Evolutionary conservation across 2,113 vertebrate species (phyloP), one percentile per base, ranked within the genome.

Genomic region (Erpornis zantholeuca): DNA sequence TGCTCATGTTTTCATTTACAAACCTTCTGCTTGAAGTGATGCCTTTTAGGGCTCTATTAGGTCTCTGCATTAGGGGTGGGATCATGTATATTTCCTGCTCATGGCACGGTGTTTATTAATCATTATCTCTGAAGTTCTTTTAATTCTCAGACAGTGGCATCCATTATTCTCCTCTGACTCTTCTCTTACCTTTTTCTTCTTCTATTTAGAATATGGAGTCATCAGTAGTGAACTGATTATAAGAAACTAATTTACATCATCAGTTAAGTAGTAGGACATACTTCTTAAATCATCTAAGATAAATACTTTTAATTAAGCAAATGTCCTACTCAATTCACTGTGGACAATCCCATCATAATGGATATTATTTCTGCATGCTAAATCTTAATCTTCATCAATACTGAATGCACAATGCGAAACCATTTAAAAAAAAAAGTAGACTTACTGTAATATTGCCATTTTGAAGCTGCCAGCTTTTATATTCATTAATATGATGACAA

Each of bases 301-400:
- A 95, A 96, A 96, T 93, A 92, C 71, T 90, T 95, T 95, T 93
- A 96, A 96, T 96, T 96, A 96, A 94, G 60, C 44, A 88, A 92
- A 86, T 81, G 85, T 90, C 92, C 68, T 70, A 80, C 79, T 83
- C 68, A 73, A 59, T 90, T 96, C 36, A 4, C 82, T 86, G 68
- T 68, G 68, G 88, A 94, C 94, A 92, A 38, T 71, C 47, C 73
- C 49, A 86, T 95, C 80, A 92, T 90, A 91, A 86, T 50, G 65
- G 69, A 73, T 94, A 88, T 86, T 93, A 50, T 69, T 86, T 88
- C 65, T 94, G 86, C 53, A 57, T 92, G 80, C 31, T 82, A 94
- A 94, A 93, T 82, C 86, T 96, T 88, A 71, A 79, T 92, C 69
- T 93, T 93, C 80, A 92, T 80, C 68, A 71, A 42, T 83, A 76